A percentile compares a stretch with the other conserved stretches of the same genome.
These are phyloP conservation scores for Eolophus roseicapilla DNA, from an alignment of 2,113 vertebrate species.

Conservation along the genomic window DNA sequence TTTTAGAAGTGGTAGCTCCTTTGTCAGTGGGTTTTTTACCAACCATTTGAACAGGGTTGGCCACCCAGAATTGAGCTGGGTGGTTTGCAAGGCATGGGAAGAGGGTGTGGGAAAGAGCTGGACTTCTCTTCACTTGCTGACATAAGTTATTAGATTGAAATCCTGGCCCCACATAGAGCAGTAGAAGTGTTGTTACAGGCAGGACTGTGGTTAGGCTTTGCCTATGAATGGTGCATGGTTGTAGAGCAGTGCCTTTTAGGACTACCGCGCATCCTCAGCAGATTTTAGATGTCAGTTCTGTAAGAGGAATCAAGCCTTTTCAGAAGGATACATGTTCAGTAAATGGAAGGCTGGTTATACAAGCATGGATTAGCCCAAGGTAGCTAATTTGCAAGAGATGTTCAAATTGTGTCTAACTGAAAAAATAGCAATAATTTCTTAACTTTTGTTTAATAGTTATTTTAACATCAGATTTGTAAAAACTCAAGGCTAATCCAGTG, in stretches of 20 bases:
- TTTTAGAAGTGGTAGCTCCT: slow-evolving; percentile 37
- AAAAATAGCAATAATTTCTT: not conserved
- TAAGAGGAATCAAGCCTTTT: not conserved
- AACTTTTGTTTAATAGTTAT: not conserved
- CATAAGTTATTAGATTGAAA: not conserved
- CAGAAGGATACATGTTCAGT: not conserved
- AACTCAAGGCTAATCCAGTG: not conserved
- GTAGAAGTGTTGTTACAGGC: not conserved
- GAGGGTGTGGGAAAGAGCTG: not conserved
- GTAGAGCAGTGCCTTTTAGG: not conserved
- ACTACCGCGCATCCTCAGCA: not conserved
- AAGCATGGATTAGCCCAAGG: not conserved
- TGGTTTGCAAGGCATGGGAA: not conserved
- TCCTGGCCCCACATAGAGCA: not conserved
- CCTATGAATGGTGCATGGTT: not conserved
- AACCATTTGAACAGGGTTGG: not conserved
- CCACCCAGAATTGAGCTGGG: not conserved
- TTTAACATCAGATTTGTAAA: not conserved
- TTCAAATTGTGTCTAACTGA: not conserved
- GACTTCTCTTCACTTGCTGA: not conserved
- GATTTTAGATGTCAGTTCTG: not conserved
- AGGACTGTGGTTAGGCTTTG: not conserved
- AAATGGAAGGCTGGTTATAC: not conserved
- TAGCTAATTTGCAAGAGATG: not conserved
- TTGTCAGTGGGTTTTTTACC: slow-evolving; percentile 29